phyloP scores from a whole-genome alignment of 1,140 invertebrate genomes.

The Drosophila melanogaster region Release_6_plus_ISO1_MT NT_037436.4:20012001-20012500 shows the following conservation, averaged over 20 bases:
- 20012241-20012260: constrained; percentile 94
- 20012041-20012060: constrained; percentile 95
- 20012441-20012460: not conserved
- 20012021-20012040: constrained; percentile 90
- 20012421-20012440: constrained; percentile 71
- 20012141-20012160: constrained; percentile 92
- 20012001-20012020: constrained; percentile 91
- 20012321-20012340: constrained; percentile 93
- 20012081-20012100: constrained; percentile 94
- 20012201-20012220: constrained; percentile 95
- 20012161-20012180: constrained; percentile 91
- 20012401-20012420: constrained; percentile 92
- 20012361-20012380: constrained; percentile 97
- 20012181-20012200: constrained; percentile 91
- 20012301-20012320: constrained; percentile 90
- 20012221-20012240: constrained; percentile 95
- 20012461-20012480: constrained; percentile 89
- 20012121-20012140: constrained; percentile 91
- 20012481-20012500: constrained; percentile 94
- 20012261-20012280: not conserved
- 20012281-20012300: constrained; percentile 1
- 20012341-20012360: constrained; percentile 94
- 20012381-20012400: constrained; percentile 94
- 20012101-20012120: constrained; percentile 88
- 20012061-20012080: constrained; percentile 95